Evolutionary conservation across 2,888 invertebrate genomes (phyloP), one percentile per base, ranked within the genome.

Genomic region (Hyles lineata): DNA sequence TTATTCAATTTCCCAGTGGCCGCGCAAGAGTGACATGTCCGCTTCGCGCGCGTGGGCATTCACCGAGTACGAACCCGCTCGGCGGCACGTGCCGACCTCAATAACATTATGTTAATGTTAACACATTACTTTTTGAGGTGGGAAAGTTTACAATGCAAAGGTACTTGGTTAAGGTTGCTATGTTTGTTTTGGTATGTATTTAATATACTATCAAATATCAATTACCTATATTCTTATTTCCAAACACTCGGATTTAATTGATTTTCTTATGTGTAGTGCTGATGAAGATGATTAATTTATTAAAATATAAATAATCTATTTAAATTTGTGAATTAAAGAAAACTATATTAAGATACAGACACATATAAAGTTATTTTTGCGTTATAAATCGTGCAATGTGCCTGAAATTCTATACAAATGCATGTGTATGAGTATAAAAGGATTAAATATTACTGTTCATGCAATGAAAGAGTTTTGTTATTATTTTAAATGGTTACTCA

Each of bases 1-100:
- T 93, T 86, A 92, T 91, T 89, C 81, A 92, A 92, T 92, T 92
- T 90, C 86, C 89, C 85, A 79, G 83, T 82, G 83, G 81, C 78
- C 81, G 83, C 79, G 75, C 80, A 81, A 81, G 88, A 89, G 85
- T 87, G 88, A 87, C 89, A 86, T 87, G 85, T 92, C 92, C 92
- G 91, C 80, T 83, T 75, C 78, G 77, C 78, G 79, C 82, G 88
- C 86, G 89, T 88, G 88, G 89, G 90, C 82, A 83, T 79, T 83
- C 83, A 79, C 83, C 82, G 81, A 83, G 80, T 86, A 80, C 75
- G 72, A 71, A 71, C 63, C 52, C 62, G 72, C 35, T 52, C 17
- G 43, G 67, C 70, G 76, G 77, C 82, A 81, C 82, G 81, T 77
- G 82, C 76, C 76, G 80, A 77, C 81, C 80, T 77, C 78, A 77